A percentile compares a stretch with the other conserved stretches of the same genome.
These are phyloP conservation scores for Nerophis ophidion DNA, from an alignment of 2,113 vertebrate species.

Conservation along the genomic window DNA sequence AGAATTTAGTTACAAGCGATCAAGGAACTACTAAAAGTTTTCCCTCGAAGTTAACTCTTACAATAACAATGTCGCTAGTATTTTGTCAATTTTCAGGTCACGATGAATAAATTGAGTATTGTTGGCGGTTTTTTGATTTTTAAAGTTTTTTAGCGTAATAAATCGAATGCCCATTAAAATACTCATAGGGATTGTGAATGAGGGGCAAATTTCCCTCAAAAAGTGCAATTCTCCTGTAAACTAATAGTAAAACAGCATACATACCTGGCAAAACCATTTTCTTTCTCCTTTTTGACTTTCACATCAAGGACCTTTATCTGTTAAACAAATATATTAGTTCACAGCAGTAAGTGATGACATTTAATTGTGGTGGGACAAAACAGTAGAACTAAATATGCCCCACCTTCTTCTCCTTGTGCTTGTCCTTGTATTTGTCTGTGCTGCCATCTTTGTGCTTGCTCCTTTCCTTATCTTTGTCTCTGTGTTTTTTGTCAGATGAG, in stretches of 20 bases:
- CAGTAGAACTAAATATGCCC: neutral
- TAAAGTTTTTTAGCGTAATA: too few species aligned
- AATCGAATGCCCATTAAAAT: too few species aligned
- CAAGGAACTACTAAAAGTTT: too few species aligned
- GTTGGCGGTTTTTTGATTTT: too few species aligned
- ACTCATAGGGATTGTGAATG: neutral
- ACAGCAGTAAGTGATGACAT: neutral
- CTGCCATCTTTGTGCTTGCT: constrained; percentile 92
- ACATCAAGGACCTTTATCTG: constrained; percentile 68
- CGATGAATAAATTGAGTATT: too few species aligned
- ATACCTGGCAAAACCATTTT: constrained; percentile 96
- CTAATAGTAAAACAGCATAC: constrained; percentile 2
- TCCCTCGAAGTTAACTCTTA: too few species aligned
- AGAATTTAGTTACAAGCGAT: too few species aligned
- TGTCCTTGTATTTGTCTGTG: constrained; percentile 78
- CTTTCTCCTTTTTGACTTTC: constrained; percentile 90
- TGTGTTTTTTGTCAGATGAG: constrained; percentile 90
- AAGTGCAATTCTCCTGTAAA: too few species aligned
- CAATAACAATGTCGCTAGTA: too few species aligned
- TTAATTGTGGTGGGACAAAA: neutral
- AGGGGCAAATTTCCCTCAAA: too few species aligned
- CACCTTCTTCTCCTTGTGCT: constrained; percentile 94
- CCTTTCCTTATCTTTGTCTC: constrained; percentile 89
- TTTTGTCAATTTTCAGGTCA: too few species aligned
- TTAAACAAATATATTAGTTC: constrained; percentile 9